A percentile compares a stretch with the other conserved stretches of the same genome.
These are phyloP conservation scores for Plusia festucae DNA, from an alignment of 2,888 invertebrate species.

Conservation along the genomic window DNA sequence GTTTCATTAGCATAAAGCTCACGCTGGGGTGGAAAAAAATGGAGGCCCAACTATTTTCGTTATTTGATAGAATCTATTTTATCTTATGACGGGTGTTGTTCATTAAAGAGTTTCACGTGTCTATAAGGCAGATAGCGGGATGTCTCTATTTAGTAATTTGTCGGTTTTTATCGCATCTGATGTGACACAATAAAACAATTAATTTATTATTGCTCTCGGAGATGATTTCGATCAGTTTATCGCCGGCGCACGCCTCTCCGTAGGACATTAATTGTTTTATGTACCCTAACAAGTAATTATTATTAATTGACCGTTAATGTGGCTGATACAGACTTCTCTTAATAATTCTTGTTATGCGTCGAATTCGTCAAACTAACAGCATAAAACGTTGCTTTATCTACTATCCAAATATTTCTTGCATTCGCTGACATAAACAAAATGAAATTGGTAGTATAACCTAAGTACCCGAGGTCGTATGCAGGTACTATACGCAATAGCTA, in stretches of 20 bases:
- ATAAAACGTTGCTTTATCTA: too few relatives aligned
- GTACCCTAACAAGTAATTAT: constrained; percentile 85
- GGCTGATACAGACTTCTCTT: constrained; percentile 70
- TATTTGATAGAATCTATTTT: constrained; percentile 78
- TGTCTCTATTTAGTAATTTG: constrained; percentile 88
- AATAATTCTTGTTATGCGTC: constrained; percentile 73
- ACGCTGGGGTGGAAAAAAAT: constrained; percentile 80
- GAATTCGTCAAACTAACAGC: too few relatives aligned
- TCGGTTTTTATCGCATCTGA: constrained; percentile 82
- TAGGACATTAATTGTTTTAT: constrained; percentile 86
- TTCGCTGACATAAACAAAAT: too few relatives aligned
- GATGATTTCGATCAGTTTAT: constrained; percentile 86
- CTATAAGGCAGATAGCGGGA: constrained; percentile 86
- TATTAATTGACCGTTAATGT: constrained; percentile 86
- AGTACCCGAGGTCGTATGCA: too few relatives aligned
- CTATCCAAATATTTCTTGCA: too few relatives aligned
- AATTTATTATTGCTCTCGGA: constrained; percentile 83
- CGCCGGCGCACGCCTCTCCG: constrained; percentile 78
- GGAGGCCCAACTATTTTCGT: constrained; percentile 78
- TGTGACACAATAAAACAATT: constrained; percentile 88
- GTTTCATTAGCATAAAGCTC: constrained; percentile 87
- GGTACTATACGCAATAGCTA: too few relatives aligned
- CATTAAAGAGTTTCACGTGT: constrained; percentile 76
- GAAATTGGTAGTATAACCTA: too few relatives aligned
- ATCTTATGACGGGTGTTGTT: constrained; percentile 79